These are phyloP conservation scores for Drosophila sechellia DNA, from an alignment of 1,140 invertebrate genomes.

Conservation along the genomic window DNA sequence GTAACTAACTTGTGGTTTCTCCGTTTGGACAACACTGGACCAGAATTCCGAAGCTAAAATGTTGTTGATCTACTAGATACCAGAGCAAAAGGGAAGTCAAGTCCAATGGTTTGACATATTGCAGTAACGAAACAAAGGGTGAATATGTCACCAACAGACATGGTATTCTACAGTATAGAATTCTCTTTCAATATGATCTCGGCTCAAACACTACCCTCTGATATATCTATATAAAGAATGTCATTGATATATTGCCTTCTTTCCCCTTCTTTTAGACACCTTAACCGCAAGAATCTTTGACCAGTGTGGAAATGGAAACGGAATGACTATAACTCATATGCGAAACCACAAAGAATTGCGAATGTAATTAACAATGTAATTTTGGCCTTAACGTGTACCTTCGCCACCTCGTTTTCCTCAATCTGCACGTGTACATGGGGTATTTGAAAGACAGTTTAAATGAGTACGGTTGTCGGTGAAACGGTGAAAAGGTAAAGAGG, in stretches of 20 bases:
- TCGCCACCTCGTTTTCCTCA: conserved; percentile 5
- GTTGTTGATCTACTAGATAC: conserved; percentile 16
- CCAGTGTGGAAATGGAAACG: neutral
- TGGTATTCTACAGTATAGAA: neutral
- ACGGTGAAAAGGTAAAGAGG: neutral
- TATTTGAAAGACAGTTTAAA: conserved; percentile 51
- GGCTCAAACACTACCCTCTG: neutral
- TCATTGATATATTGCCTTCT: neutral
- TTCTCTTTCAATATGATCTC: conserved; percentile 9
- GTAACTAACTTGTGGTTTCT: conserved; percentile 71
- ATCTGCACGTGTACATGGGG: conserved; percentile 1
- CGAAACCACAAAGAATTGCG: conserved; percentile 32
- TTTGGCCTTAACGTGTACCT: conserved; percentile 22
- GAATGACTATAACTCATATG: conserved; percentile 7
- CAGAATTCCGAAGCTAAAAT: conserved; percentile 49
- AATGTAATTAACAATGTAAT: conserved; percentile 70
- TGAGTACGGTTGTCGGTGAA: neutral
- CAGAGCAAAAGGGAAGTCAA: neutral
- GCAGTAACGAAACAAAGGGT: conserved; percentile 3
- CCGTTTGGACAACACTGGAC: conserved; percentile 33
- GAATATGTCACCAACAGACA: neutral
- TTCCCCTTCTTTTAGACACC: neutral
- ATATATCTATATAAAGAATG: neutral
- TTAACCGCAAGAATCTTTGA: conserved; percentile 1
- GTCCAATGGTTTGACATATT: conserved; percentile 19